Evolutionary conservation across 2,888 invertebrate genomes (phyloP).

Genomic region (Odontomyia ornata): DNA sequence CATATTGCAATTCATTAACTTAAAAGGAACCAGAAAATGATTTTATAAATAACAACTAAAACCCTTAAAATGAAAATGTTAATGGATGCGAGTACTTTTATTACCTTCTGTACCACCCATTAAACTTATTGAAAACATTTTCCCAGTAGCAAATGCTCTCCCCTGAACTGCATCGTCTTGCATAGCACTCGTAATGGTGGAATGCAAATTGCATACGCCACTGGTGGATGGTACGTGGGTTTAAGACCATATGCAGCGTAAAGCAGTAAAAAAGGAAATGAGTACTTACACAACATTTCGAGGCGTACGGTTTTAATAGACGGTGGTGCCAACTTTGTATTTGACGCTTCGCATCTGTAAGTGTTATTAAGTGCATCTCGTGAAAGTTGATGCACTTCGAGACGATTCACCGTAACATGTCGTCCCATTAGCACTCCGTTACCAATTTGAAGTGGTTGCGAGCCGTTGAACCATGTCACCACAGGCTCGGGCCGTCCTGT

Average conservation of each 20-base stretch:
- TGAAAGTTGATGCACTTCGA: slow-evolving; percentile 77
- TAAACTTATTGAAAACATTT: not conserved
- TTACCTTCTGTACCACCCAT: not conserved
- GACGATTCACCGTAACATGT: slow-evolving; percentile 80
- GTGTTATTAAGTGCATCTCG: slow-evolving; percentile 84
- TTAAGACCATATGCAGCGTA: not conserved
- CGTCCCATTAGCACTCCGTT: slow-evolving; percentile 75
- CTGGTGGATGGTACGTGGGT: not conserved
- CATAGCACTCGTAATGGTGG: not conserved
- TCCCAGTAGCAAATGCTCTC: too few species aligned
- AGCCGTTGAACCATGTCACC: slow-evolving; percentile 86
- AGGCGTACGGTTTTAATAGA: slow-evolving; percentile 83
- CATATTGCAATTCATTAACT: too few species aligned
- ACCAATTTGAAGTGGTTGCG: slow-evolving; percentile 76
- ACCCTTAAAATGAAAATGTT: too few species aligned
- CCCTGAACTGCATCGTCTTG: not conserved
- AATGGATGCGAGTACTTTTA: not conserved
- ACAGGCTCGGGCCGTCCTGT: slow-evolving; percentile 83
- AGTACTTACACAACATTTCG: slow-evolving; percentile 82
- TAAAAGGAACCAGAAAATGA: too few species aligned
- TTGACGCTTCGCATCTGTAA: slow-evolving; percentile 87
- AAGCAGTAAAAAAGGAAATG: not conserved
- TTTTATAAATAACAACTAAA: too few species aligned
- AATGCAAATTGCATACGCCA: not conserved
- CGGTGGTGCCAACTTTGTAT: slow-evolving; percentile 86